Percentiles rank a stretch among this genome's conserved stretches.
These are phyloP conservation scores for Lycophotia porphyrea DNA, from an alignment of 2,888 invertebrate genomes.

Conservation along the genomic window DNA sequence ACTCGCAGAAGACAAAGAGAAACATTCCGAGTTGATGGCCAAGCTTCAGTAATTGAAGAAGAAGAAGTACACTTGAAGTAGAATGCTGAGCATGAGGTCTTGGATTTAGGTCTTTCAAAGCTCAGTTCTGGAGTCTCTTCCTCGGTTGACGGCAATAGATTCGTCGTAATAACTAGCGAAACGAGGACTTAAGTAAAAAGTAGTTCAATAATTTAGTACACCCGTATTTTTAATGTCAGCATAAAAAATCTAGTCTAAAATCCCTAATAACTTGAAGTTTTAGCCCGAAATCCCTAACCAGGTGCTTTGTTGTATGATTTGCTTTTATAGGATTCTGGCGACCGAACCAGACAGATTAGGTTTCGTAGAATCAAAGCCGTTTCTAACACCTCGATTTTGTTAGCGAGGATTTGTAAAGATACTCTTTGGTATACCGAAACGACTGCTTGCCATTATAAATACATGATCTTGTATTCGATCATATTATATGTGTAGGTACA, in stretches of 20 bases:
- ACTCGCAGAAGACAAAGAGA: not conserved
- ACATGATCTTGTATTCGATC: not conserved
- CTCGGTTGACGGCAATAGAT: not conserved
- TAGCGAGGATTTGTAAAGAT: not conserved
- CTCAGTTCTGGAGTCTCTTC: no score
- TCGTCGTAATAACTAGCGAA: not conserved
- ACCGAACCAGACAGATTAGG: not conserved
- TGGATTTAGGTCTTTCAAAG: not conserved
- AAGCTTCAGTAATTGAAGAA: not conserved
- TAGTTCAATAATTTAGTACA: not conserved
- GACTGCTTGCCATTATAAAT: not conserved
- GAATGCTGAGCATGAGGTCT: not conserved
- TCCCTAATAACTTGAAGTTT: not conserved
- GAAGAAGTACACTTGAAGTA: not conserved
- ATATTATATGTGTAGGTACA: no score
- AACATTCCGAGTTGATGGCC: not conserved
- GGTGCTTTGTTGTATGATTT: not conserved
- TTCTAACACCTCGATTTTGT: not conserved
- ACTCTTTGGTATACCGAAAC: not conserved
- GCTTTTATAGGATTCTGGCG: not conserved
- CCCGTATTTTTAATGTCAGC: not conserved
- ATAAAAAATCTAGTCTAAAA: not conserved
- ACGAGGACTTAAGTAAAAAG: not conserved
- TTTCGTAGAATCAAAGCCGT: slow-evolving; percentile 7
- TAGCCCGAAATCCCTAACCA: not conserved